Evolutionary conservation across 1,140 invertebrate genomes (phyloP), one percentile per base, ranked within the genome.

Genomic region (Rhopalosiphum padi): DNA sequence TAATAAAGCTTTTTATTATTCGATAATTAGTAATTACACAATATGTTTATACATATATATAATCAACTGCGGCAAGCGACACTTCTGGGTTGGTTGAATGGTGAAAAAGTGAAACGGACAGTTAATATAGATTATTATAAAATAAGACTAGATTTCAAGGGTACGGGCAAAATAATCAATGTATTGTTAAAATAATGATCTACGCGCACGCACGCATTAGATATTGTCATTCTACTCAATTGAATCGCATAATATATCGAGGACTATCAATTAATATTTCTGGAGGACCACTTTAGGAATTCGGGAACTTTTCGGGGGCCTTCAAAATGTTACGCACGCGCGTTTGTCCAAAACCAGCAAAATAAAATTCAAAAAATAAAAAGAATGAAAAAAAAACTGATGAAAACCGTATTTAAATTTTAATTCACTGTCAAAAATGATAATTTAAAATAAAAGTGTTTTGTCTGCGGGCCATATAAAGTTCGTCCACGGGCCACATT

Each of bases 121-220:
- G 35, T 51, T n/a, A 51, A 88, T 89, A 53, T 37, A 89, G n/a
- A 53, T 53, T 89, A 51, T 53, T 89, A 89, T 83, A 41, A 25
- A 25, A 83, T 51, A 21, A 35, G 21, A 53, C 48, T 37, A 21
- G 22, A 53, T 89, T 89, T 89, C 87, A 89, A 89, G 87, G 87
- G 87, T 89, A 89, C 48, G n/a, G n/a, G 9, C 21, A 53, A 88
- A 88, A 89, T 53, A 89, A 89, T 89, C 22, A 53, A 89, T 37
- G 18, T 25, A 53, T 22, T 23, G 51, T 23, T 89, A 37, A 46
- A 51, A 88, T 88, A 88, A 88, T 51, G 30, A 51, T 88, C 46
- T 88, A 48, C 1, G 2, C 86, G 46, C 15, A n/a, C 30, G 30
- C 46, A 51, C 87, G 21, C 30, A 53, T 35, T 37, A 48, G 6